Conservation (phyloP, 2,113 vertebrate genomes). For the Equus przewalskii region DNA sequence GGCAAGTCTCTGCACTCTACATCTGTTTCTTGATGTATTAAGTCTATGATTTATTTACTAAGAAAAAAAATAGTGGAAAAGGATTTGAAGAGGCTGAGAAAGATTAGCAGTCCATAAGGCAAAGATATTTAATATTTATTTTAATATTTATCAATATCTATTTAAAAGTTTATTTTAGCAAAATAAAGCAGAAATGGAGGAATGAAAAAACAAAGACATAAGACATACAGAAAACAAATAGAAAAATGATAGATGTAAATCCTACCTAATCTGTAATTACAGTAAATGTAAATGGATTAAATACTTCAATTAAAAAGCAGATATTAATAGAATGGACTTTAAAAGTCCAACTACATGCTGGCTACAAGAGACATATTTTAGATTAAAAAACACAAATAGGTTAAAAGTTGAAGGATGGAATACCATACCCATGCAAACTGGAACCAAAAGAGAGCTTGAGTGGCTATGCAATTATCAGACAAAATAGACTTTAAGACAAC, state of each 20-base stretch:
- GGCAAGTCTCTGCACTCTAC: neutral
- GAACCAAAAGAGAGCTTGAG: neutral
- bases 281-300: constrained; percentile 1
- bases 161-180: neutral
- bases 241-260: neutral
- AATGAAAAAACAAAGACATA: neutral
- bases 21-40: neutral
- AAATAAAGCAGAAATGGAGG: neutral
- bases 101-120: neutral
- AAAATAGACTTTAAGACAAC: constrained; percentile 6
- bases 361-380: neutral
- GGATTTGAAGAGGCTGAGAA: constrained; percentile 23
- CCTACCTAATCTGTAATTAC: neutral
- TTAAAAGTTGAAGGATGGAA: neutral
- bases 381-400: neutral
- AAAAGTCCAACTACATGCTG: neutral
- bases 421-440: neutral
- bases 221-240: neutral
- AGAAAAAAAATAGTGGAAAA: neutral
- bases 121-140: constrained; percentile 7
- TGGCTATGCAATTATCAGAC: neutral
- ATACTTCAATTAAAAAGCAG: neutral
- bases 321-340: neutral
- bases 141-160: neutral
- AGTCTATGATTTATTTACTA: neutral